Base-by-base conservation (phyloP, 2,797 vertebrate species). In the Champsocephalus esox region DNA sequence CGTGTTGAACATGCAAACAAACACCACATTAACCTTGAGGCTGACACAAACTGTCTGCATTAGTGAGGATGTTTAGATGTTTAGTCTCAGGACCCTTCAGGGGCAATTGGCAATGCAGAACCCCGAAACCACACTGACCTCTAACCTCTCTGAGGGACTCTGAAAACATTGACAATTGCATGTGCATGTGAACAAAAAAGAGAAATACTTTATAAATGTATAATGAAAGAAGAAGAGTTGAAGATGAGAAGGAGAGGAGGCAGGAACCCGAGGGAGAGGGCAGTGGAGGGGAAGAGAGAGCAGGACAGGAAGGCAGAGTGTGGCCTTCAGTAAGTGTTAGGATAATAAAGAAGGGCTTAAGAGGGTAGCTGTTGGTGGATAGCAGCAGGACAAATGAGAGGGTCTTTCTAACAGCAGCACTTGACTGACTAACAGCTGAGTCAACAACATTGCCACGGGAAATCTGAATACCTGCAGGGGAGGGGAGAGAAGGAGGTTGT, bases 301-400 rank as follows among this genome's bases (percentile, higher is more conserved):
- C 56, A 62, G 70, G 55, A 80, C 83, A 91, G 87, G 85, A 90
- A 87, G 82, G 86, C 70, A 57, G 63, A 92, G 87, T 82, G 85
- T 86, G 88, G 80, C 79, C 85, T 76, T 81, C 55, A 45, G 73
- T 75, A 85, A 84, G 91, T 90, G 92, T 92, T 83, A 93, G 70
- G 86, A 93, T 88, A 93, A 93, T 91, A 93, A 88, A 90, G 86
- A 77, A 4, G 61, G 66, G 49, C 78, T 92, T 92, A 88, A 86
- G 70, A 88, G 84, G 88, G 52, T 92, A 77, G 75, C 81, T 89
- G 91, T 86, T 82, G 85, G 87, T 88, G 83, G 85, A 77, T 87
- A 93, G 90, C 91, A 92, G 86, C 87, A 86, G 87, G 90, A 93
- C 91, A 93, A 93, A 92, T 92, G 84, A 92, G 84, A 78, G 77